phyloP scores from a whole-genome alignment of 2,113 vertebrate species.

The Panthera leo region DNA sequence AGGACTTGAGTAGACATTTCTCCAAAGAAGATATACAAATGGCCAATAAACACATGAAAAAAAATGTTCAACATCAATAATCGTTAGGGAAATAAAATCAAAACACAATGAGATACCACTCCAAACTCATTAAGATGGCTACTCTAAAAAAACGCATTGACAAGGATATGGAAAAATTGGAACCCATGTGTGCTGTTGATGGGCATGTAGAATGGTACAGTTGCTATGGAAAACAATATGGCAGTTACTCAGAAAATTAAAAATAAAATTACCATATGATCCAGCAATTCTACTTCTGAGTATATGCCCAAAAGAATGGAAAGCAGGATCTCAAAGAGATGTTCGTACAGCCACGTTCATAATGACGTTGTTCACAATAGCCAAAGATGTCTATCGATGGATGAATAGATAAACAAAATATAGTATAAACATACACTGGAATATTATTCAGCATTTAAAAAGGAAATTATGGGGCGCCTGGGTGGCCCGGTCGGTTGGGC shows the following conservation, averaged over 20 bases:
- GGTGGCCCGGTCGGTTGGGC: too few species aligned
- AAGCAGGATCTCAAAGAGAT: neutral
- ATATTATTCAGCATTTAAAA: neutral
- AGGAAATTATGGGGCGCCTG: too few species aligned
- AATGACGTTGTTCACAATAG: neutral
- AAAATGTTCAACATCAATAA: neutral
- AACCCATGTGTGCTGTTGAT: neutral
- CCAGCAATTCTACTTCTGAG: neutral
- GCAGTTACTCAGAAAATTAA: neutral
- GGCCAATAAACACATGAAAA: neutral
- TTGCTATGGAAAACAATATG: neutral
- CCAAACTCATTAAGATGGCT: neutral
- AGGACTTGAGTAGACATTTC: neutral
- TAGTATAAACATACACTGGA: neutral
- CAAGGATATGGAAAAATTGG: neutral
- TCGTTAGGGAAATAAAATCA: neutral
- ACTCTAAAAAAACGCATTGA: neutral
- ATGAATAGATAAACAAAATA: neutral
- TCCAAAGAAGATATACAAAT: neutral
- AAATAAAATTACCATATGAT: neutral
- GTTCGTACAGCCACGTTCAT: neutral
- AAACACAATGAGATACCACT: neutral
- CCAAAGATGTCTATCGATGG: neutral
- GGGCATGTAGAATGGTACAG: neutral
- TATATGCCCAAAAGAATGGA: neutral